Evolutionary conservation across 2,113 vertebrate species (phyloP).

Genomic region (Cololabis saira): DNA sequence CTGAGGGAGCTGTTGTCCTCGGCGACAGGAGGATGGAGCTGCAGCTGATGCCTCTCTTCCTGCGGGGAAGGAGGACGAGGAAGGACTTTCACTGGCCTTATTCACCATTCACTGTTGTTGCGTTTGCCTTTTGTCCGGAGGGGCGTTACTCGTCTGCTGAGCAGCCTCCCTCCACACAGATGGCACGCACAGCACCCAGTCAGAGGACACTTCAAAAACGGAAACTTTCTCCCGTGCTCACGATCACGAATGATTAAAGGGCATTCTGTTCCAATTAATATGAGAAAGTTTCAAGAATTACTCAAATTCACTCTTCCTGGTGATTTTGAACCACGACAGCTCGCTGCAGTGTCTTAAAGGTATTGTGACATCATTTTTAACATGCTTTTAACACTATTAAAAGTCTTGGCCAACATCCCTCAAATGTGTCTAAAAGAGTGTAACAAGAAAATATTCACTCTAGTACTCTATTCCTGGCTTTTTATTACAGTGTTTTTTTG

Average conservation of each 20-base stretch:
- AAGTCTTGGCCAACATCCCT: no score
- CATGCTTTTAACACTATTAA: no score
- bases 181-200: slow-evolving; percentile 29
- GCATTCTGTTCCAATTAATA: background rate
- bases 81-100: slow-evolving; percentile 57
- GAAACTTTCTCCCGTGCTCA: slow-evolving; percentile 1
- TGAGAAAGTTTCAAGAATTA: background rate
- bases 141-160: slow-evolving; percentile 34
- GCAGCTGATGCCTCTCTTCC: slow-evolving; percentile 90
- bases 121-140: slow-evolving; percentile 42
- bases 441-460: no score
- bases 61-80: slow-evolving; percentile 73
- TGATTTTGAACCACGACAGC: background rate
- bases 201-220: slow-evolving; percentile 31
- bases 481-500: no score
- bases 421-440: no score
- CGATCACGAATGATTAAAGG: slow-evolving; percentile 12
- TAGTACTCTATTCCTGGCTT: no score
- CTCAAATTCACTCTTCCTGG: background rate
- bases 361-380: no score
- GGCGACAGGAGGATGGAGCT: slow-evolving; percentile 81
- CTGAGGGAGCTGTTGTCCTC: slow-evolving; percentile 83
- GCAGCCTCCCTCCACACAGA: slow-evolving; percentile 55
- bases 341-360: background rate
- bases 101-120: slow-evolving; percentile 53